Conservation (phyloP, 2,113 vertebrate species). For the Rhinolophus sinicus region DNA sequence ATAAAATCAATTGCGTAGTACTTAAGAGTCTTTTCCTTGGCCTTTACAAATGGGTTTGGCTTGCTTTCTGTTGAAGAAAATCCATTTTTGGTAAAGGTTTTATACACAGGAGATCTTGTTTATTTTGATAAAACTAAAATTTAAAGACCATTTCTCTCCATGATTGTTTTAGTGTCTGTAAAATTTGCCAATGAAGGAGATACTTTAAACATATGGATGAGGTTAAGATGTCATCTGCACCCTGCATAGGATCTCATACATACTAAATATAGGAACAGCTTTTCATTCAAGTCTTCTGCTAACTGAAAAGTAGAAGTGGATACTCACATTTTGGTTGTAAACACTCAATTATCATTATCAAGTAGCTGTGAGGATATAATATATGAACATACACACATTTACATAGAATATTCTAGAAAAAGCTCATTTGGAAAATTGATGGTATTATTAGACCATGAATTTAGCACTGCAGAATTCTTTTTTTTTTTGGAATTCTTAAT, state of each 20-base stretch:
- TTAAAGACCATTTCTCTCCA: constrained; percentile 75
- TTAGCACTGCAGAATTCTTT: not conserved
- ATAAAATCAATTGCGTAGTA: constrained; percentile 34
- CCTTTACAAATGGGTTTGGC: constrained; percentile 74
- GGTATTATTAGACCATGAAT: not conserved
- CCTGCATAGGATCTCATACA: constrained; percentile 46
- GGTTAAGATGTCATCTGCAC: constrained; percentile 76
- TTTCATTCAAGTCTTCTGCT: constrained; percentile 27
- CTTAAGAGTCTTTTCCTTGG: constrained; percentile 68
- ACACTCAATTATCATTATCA: constrained; percentile 9
- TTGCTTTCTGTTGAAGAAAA: constrained; percentile 70
- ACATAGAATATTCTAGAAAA: not conserved
- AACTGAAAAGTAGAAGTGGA: not conserved
- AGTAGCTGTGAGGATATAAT: not conserved
- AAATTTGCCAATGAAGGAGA: constrained; percentile 63
- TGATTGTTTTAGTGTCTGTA: constrained; percentile 66
- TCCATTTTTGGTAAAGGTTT: constrained; percentile 69
- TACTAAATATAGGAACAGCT: constrained; percentile 46
- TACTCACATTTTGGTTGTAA: not conserved
- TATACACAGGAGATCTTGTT: constrained; percentile 63
- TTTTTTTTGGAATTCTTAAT: not conserved
- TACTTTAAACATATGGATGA: constrained; percentile 64
- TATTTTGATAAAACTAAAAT: constrained; percentile 82
- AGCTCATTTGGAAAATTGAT: not conserved
- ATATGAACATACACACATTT: constrained; percentile 51